Conservation (phyloP, 2,888 invertebrate genomes). For the Diaprepes abbreviatus region DNA sequence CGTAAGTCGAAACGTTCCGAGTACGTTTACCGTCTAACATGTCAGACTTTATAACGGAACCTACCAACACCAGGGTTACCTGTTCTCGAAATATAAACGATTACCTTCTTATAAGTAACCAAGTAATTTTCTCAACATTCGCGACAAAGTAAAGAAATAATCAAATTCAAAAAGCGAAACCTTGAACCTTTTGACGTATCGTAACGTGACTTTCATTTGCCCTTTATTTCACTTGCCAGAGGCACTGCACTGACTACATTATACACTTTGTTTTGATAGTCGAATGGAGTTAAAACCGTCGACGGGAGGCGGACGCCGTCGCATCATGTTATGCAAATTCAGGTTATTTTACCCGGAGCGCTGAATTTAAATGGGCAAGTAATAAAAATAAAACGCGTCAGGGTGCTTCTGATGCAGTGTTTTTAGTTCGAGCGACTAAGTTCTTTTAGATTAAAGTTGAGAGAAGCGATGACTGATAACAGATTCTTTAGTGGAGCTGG, state of each 20-base stretch:
- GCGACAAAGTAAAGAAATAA: too few relatives aligned
- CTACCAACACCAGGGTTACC: too few relatives aligned
- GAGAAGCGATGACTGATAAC: too few relatives aligned
- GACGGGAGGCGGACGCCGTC: slow-evolving; percentile 13
- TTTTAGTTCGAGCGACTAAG: not conserved
- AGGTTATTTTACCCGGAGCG: slow-evolving; percentile 24
- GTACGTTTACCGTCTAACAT: too few relatives aligned
- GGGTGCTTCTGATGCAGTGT: slow-evolving; percentile 1
- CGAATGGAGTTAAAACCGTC: slow-evolving; percentile 20
- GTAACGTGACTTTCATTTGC: slow-evolving; percentile 1
- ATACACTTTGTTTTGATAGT: slow-evolving; percentile 20
- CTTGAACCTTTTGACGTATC: not conserved
- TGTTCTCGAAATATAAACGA: too few relatives aligned
- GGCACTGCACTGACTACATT: slow-evolving; percentile 12
- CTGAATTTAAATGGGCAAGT: slow-evolving; percentile 28
- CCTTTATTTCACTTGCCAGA: not conserved
- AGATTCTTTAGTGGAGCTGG: too few relatives aligned
- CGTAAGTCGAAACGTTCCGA: too few relatives aligned
- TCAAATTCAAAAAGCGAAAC: not conserved
- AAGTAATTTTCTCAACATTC: too few relatives aligned
- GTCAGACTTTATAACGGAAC: too few relatives aligned
- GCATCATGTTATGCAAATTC: slow-evolving; percentile 34
- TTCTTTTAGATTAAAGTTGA: not conserved
- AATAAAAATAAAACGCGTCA: slow-evolving; percentile 23
- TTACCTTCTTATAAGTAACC: too few relatives aligned